phyloP scores from a whole-genome alignment of 2,888 invertebrate genomes.

The Megalurothrips usitatus region DNA sequence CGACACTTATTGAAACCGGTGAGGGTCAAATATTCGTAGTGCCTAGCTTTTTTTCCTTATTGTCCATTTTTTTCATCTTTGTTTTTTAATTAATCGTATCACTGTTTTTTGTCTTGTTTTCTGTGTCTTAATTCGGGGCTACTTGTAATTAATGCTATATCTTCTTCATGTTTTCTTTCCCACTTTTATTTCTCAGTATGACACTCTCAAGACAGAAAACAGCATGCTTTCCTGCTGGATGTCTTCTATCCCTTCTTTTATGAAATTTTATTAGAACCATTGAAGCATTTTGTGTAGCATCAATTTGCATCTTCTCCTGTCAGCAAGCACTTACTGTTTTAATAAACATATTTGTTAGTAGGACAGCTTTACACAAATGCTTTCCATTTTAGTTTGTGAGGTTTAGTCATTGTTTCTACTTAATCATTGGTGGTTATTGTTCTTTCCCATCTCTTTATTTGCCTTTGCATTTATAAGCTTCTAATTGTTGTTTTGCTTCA shows the following conservation, averaged over 20 bases:
- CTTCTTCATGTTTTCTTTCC: slow-evolving; percentile 33
- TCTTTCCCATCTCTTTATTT: too few relatives aligned
- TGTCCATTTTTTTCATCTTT: slow-evolving; percentile 38
- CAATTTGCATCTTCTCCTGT: background rate
- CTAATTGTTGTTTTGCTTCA: too few relatives aligned
- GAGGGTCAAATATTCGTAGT: slow-evolving; percentile 49
- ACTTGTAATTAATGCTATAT: slow-evolving; percentile 41
- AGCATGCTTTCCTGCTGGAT: slow-evolving; percentile 9
- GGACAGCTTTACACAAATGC: too few relatives aligned
- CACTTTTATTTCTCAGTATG: slow-evolving; percentile 38
- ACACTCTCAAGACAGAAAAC: slow-evolving; percentile 47
- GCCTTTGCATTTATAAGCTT: too few relatives aligned
- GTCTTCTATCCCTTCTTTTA: slow-evolving; percentile 22
- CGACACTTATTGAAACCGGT: slow-evolving; percentile 95
- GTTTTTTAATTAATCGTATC: slow-evolving; percentile 40
- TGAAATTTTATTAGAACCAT: slow-evolving; percentile 26
- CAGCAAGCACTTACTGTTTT: background rate
- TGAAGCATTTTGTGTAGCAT: background rate
- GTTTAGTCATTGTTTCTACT: too few relatives aligned
- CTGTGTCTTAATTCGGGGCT: slow-evolving; percentile 40
- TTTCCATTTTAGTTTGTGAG: too few relatives aligned
- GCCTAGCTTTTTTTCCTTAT: slow-evolving; percentile 37
- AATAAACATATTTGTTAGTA: too few relatives aligned
- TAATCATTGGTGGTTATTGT: too few relatives aligned
- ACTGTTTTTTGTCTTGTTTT: slow-evolving; percentile 42